Evolutionary conservation across 1,140 invertebrate genomes (phyloP).

Genomic region (Drosophila murphyi): DNA sequence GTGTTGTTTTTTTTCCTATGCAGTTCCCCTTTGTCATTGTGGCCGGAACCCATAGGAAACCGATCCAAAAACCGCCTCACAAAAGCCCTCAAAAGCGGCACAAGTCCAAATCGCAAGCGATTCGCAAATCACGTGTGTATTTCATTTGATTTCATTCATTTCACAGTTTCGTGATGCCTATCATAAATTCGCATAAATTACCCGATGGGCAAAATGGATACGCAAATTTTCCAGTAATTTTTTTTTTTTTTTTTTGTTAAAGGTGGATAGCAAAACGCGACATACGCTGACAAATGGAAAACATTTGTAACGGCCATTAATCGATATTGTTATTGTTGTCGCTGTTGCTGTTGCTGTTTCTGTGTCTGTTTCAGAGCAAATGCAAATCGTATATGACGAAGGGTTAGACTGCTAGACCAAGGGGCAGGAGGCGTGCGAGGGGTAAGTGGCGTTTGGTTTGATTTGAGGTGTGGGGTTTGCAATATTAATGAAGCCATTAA

Average conservation of each 20-base stretch:
- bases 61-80: constrained; percentile 14
- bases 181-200: constrained; percentile 78
- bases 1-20: not conserved
- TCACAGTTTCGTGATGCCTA: constrained; percentile 66
- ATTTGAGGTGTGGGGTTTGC: constrained; percentile 5
- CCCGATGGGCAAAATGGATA: constrained; percentile 59
- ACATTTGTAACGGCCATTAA: constrained; percentile 81
- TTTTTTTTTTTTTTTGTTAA: constrained; percentile 6
- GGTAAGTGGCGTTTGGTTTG: constrained; percentile 14
- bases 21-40: not conserved
- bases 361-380: constrained; percentile 47
- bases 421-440: constrained; percentile 14
- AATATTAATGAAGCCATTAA: constrained; percentile 77
- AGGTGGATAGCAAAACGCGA: constrained; percentile 46
- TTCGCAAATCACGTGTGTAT: constrained; percentile 21
- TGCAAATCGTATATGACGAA: constrained; percentile 69
- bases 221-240: constrained; percentile 64
- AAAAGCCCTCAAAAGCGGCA: constrained; percentile 22
- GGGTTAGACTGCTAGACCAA: constrained; percentile 45
- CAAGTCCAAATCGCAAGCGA: constrained; percentile 20
- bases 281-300: constrained; percentile 78
- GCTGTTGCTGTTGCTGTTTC: constrained; percentile 10
- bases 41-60: not conserved
- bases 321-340: constrained; percentile 60
- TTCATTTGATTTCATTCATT: constrained; percentile 50